Evolutionary conservation across 2,113 vertebrate species (phyloP).

Genomic region (Baryphthengus martii): DNA sequence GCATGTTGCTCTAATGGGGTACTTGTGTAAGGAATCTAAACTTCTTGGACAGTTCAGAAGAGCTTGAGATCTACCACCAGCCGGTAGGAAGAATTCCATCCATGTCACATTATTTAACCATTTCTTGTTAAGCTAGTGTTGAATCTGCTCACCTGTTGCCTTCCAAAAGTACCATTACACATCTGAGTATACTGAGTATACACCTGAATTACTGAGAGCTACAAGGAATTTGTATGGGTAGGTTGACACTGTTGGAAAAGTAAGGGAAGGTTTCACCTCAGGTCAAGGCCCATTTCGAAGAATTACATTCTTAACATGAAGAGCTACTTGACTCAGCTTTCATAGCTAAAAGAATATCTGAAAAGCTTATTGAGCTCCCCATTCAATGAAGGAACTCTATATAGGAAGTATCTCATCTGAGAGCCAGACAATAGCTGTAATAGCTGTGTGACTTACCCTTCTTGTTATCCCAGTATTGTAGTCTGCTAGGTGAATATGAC

Average conservation of each 20-base stretch:
- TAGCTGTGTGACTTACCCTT: neutral
- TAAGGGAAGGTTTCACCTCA: neutral
- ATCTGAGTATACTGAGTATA: neutral
- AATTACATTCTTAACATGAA: neutral
- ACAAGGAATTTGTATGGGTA: neutral
- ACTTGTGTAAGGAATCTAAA: neutral
- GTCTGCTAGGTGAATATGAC: neutral
- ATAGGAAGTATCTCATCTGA: neutral
- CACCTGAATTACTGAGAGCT: neutral
- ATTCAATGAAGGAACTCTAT: neutral
- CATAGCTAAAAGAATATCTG: neutral
- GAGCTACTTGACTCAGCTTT: neutral
- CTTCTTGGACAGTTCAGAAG: neutral
- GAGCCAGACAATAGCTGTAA: neutral
- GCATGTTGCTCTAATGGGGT: neutral
- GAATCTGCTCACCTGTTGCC: neutral
- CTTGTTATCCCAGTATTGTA: neutral
- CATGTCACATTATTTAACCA: neutral
- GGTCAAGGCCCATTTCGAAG: neutral
- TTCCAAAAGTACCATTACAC: neutral
- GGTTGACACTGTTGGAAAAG: neutral
- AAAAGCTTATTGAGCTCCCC: neutral
- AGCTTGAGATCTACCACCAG: neutral
- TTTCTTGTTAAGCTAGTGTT: neutral
- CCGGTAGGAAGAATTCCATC: neutral